A percentile compares a stretch with the other conserved stretches of the same genome.
Conservation (phyloP, 2,888 invertebrate genomes). For the Eremobia ochroleuca region DNA sequence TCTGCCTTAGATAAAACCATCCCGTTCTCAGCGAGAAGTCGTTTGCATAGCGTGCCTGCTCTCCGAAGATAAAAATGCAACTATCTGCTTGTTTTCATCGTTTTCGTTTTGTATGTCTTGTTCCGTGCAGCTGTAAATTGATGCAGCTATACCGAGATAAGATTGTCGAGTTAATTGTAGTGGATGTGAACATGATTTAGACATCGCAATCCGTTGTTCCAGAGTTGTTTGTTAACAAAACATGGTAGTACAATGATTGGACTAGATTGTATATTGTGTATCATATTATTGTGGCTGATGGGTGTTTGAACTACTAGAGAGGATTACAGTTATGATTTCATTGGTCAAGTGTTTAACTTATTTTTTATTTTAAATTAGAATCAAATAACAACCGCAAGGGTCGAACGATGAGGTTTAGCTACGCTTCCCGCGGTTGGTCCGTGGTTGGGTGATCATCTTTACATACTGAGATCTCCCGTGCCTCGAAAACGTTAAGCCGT, state of each 20-base stretch:
- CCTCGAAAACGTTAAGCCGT: neutral
- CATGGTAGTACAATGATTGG: conserved; percentile 21
- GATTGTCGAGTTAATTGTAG: conserved; percentile 52
- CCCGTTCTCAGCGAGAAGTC: conserved; percentile 75
- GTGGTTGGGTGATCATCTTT: too few relatives aligned
- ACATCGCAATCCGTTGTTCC: conserved; percentile 19
- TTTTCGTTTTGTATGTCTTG: conserved; percentile 59
- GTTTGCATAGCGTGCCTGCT: conserved; percentile 77
- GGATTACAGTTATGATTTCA: neutral
- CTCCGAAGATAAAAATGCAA: conserved; percentile 77
- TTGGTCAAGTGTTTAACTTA: neutral
- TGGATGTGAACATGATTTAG: conserved; percentile 46
- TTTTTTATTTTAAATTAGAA: too few relatives aligned
- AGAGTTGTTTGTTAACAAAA: conserved; percentile 17
- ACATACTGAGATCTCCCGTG: neutral
- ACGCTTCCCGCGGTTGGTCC: too few relatives aligned
- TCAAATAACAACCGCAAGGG: too few relatives aligned
- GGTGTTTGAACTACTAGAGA: neutral
- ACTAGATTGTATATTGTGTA: neutral
- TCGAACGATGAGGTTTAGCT: too few relatives aligned
- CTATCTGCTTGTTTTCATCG: conserved; percentile 73
- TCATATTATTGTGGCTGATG: neutral
- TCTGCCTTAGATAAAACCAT: conserved; percentile 79
- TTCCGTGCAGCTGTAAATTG: conserved; percentile 59
- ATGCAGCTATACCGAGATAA: conserved; percentile 57